These are phyloP conservation scores for Gonocerus acuteangulatus DNA, from an alignment of 2,888 invertebrate species.

Conservation along the genomic window DNA sequence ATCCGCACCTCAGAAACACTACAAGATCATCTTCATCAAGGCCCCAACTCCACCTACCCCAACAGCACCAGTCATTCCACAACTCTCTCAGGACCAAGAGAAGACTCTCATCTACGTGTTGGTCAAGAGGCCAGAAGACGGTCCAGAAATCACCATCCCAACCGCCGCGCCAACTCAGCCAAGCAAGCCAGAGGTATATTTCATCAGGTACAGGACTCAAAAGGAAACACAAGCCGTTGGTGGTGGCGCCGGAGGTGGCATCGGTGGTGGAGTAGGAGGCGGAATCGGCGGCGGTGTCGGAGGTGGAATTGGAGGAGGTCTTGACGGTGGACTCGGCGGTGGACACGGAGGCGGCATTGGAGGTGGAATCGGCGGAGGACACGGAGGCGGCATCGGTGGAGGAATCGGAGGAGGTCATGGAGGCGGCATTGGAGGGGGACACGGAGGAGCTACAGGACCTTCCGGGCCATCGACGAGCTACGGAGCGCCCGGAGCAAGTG, in stretches of 20 bases:
- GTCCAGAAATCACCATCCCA: constrained; percentile 70
- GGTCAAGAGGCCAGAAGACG: constrained; percentile 80
- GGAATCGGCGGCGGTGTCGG: constrained; percentile 44
- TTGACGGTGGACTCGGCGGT: constrained; percentile 40
- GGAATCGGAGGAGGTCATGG: constrained; percentile 17
- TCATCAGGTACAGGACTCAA: constrained; percentile 75
- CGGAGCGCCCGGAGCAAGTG: constrained; percentile 40
- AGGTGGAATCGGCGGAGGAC: constrained; percentile 28
- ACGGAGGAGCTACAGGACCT: constrained; percentile 29
- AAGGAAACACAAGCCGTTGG: constrained; percentile 43
- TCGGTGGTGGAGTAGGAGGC: constrained; percentile 43
- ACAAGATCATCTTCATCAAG: constrained; percentile 90
- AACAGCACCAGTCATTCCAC: constrained; percentile 70
- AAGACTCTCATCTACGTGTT: constrained; percentile 83
- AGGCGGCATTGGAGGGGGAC: constrained; percentile 25
- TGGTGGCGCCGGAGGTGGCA: constrained; percentile 43
- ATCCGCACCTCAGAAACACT: constrained; percentile 74
- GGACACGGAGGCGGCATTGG: constrained; percentile 33
- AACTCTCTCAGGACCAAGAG: constrained; percentile 70
- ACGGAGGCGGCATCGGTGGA: constrained; percentile 23
- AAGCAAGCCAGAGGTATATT: constrained; percentile 83
- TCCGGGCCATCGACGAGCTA: constrained; percentile 36
- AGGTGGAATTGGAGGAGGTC: constrained; percentile 35
- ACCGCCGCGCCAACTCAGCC: constrained; percentile 72
- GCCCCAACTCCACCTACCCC: constrained; percentile 77